Base-by-base conservation (phyloP, 2,797 vertebrate genomes). In the Anas bernieri region DNA sequence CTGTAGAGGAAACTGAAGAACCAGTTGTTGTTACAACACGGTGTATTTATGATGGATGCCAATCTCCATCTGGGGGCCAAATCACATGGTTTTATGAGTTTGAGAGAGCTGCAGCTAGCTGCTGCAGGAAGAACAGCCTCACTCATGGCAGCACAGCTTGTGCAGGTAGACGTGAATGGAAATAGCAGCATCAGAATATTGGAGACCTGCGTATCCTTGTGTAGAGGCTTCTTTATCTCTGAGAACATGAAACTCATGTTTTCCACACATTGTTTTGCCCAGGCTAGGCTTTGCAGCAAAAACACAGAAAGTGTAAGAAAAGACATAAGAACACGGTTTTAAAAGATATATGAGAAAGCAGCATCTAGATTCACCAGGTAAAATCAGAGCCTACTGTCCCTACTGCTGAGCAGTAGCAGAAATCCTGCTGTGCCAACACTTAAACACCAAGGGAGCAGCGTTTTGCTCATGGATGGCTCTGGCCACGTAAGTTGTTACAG, bases 381-480 rank as follows among this genome's bases (percentile, higher is more conserved):
- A 41, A 88, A 31, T 56, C n/a, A 18, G n/a, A 31, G 41, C 10
- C 10, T 39, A 2, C 41, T 56, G 54, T 63, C 45, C 31, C 13
- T 35, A 2, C 26, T 45, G 41, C 69, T 62, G 21, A 72, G 50
- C 30, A 43, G 46, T n/a, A 11, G 11, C 41, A 67, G 70, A 17
- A 52, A 55, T 61, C 28, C 52, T 31, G 41, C 66, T 67, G 12
- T 11, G 75, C 17, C 15, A 70, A 11, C n/a, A 16, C 25, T n/a
- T 63, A 33, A 48, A 17, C 25, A 48, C 1, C 1, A 2, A 39
- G 46, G 54, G 50, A 81, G 33, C 39, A 69, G 14, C 0, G 0
- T 75, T 73, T 17, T 58, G 2, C 17, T 11, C 5, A 2, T 30
- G 45, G 46, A 4, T 10, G 22, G 33, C 43, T 92, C 59, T 72